A percentile compares a stretch with the other conserved stretches of the same genome.
Evolutionary conservation across 2,113 vertebrate genomes (phyloP).

Genomic region (Hemichromis elongatus): DNA sequence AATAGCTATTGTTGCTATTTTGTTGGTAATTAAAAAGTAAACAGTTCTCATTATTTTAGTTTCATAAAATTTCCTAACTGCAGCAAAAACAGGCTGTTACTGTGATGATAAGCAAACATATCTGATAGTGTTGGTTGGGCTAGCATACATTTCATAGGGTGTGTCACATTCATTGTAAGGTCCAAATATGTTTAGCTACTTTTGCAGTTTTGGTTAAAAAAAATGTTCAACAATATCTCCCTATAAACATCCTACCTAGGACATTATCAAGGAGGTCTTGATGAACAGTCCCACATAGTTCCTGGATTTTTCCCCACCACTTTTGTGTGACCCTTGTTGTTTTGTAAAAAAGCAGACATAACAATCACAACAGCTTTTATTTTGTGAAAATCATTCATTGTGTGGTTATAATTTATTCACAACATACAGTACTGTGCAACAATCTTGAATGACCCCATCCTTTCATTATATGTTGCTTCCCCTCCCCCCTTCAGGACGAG

Average conservation of each 20-base stretch:
- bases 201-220: not conserved
- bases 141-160: not conserved
- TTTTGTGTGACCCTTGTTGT: not conserved
- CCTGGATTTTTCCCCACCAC: not conserved
- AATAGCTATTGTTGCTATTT: not conserved
- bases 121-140: not conserved
- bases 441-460: rapidly evolving
- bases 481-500: not conserved
- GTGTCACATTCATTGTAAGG: not conserved
- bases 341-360: not conserved
- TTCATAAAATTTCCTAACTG: not conserved
- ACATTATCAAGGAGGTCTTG: not conserved
- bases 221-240: too few relatives aligned
- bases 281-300: not conserved
- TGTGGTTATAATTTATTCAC: not conserved
- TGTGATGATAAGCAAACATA: not conserved
- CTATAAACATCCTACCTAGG: rapidly evolving
- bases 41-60: not conserved
- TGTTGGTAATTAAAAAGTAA: not conserved
- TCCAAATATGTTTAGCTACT: not conserved
- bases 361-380: not conserved
- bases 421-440: not conserved
- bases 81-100: not conserved
- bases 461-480: not conserved
- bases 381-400: not conserved